Base-by-base conservation (phyloP, 2,888 invertebrate species). In the Griposia aprilina region DNA sequence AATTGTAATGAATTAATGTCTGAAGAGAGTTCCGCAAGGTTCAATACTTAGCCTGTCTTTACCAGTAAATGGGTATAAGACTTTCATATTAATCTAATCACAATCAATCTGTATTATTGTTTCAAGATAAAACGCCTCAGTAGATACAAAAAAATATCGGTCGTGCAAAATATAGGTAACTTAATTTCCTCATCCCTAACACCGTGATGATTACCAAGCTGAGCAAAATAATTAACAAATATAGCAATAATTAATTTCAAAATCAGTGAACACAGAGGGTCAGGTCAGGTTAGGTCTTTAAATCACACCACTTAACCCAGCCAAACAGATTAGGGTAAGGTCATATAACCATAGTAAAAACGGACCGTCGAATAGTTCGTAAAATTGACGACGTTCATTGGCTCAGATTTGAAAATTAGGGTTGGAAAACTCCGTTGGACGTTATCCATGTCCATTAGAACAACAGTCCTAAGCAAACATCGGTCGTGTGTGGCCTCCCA, bases 381-480 rank as follows among this genome's bases (percentile, higher is more conserved):
- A 79, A 87, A 88, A 85, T 83, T 85, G 83, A 84, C 87, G 79
- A 85, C 85, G 86, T 84, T 80, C 75, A 83, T 81, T 82, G 91
- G 79, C 75, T 90, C 91, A 91, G 91, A 93, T 93, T 94, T 93
- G 91, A 92, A 94, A 94, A 94, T 95, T 94, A 92, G 89, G 91
- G 89, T 88, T 85, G 89, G 88, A 90, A 91, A 91, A 93, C 92
- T 92, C 88, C 86, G 30, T 90, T 91, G 91, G 93, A 93, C 94
- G 92, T 92, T 94, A 93, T 93, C 93, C 91, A 89, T 93, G 94
- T 94, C 95, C 94, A 94, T 95, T 95, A 95, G 92, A 94, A 94
- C 94, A 93, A 94, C 94, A 93, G 94, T 94, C 96, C 96, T 96
- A 96, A 95, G 91, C 90, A 96, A 96, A 96, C 95, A 95, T 71